These are phyloP conservation scores for Drosophila murphyi DNA, from an alignment of 1,140 invertebrate species.

Conservation along the genomic window DNA sequence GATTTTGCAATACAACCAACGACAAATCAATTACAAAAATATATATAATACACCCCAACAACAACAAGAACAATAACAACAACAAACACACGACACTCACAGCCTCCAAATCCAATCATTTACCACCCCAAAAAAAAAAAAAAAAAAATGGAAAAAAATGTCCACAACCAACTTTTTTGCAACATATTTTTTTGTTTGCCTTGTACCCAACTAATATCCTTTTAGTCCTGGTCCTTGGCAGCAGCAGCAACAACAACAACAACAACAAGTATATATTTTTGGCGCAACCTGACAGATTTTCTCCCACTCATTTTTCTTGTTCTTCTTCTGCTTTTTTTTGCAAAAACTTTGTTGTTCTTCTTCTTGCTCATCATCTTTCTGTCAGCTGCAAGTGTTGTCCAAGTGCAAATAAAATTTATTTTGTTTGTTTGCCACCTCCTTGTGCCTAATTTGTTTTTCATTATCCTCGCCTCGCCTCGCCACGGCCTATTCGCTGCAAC, in stretches of 20 bases:
- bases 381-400: conserved; percentile 77
- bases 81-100: conserved; percentile 25
- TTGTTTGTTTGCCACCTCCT: conserved; percentile 36
- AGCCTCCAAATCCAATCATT: not conserved
- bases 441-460: conserved; percentile 79
- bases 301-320: not conserved
- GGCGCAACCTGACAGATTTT: conserved; percentile 68
- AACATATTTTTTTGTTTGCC: conserved; percentile 50
- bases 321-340: not conserved
- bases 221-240: conserved; percentile 49
- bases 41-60: conserved; percentile 47
- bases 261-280: conserved; percentile 31
- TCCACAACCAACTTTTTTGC: conserved; percentile 10
- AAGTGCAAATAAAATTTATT: conserved; percentile 48
- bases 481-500: no score
- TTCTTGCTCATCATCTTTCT: conserved; percentile 22
- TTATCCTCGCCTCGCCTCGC: conserved; percentile 51
- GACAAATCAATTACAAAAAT: conserved; percentile 22
- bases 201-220: conserved; percentile 14
- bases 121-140: not conserved
- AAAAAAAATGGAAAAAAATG: not conserved
- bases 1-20: conserved; percentile 31
- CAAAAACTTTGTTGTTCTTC: conserved; percentile 18
- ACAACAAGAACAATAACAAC: conserved; percentile 27
- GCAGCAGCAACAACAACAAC: conserved; percentile 35